Conservation (phyloP, 2,888 invertebrate species). For the Dryococelus australis region DNA sequence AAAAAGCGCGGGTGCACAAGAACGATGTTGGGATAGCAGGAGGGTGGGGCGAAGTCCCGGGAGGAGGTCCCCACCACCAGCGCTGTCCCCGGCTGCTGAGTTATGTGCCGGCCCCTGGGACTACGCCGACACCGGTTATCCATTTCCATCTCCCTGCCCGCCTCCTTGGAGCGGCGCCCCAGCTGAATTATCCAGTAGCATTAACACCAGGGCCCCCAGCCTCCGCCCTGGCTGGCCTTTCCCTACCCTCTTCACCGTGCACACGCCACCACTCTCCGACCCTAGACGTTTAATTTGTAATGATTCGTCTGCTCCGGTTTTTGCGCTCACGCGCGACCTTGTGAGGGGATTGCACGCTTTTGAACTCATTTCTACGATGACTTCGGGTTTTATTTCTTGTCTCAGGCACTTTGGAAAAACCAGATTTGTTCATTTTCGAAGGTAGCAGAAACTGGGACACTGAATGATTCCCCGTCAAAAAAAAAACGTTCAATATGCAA, state of each 20-base stretch:
- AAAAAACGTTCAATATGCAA: too few relatives aligned
- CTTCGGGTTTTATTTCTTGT: too few relatives aligned
- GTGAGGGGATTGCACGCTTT: not conserved
- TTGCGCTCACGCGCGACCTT: not conserved
- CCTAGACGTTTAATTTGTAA: slow-evolving; percentile 11
- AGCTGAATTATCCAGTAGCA: slow-evolving; percentile 1
- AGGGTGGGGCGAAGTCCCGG: slow-evolving; percentile 33
- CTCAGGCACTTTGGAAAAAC: too few relatives aligned
- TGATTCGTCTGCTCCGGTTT: not conserved
- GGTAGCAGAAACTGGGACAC: too few relatives aligned
- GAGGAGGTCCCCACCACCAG: not conserved
- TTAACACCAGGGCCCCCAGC: not conserved
- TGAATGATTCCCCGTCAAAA: too few relatives aligned
- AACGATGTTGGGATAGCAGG: not conserved
- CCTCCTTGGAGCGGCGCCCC: not conserved
- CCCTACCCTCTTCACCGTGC: not conserved
- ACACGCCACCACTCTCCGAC: not conserved
- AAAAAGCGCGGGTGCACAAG: too few relatives aligned
- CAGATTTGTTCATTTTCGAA: too few relatives aligned
- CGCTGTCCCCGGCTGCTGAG: slow-evolving; percentile 42
- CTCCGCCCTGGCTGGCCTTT: not conserved
- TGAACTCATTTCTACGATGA: not conserved
- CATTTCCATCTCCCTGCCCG: slow-evolving; percentile 56
- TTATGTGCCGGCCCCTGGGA: slow-evolving; percentile 45
- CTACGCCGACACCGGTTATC: slow-evolving; percentile 60